Evolutionary conservation across 1,140 invertebrate genomes (phyloP), one percentile per base, ranked within the genome.

Genomic region (Bombus impatiens): DNA sequence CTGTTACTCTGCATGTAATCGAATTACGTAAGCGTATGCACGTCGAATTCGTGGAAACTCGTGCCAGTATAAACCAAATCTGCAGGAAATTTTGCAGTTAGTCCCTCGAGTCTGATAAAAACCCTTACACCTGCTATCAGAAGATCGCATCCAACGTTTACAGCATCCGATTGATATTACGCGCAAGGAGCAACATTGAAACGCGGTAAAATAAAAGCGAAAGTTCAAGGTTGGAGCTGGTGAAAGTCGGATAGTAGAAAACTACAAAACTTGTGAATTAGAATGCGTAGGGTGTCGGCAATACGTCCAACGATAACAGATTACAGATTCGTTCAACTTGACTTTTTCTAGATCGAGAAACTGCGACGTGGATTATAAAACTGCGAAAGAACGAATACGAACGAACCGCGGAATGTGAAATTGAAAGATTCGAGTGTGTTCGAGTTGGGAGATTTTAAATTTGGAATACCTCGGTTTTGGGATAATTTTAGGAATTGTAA

Each of bases 1-100:
- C 80, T 89, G 88, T 89, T 90, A 82, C 80, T 67, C 57, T 18
- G 65, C n/a, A 82, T 67, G 71, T 90, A 90, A 90, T 90, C 89
- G 82, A 90, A 90, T 90, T 87, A 90, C 78, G 79, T 79, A 82
- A 82, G 59, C 78, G 88, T 89, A 84, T 79, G 67, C 67, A 68
- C 67, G 88, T 87, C 86, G 71, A 90, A 89, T 87, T 90, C 70
- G 59, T 81, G 70, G 78, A 89, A 82, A 87, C 78, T 85, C 78
- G 53, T 78, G 35, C 32, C 9, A n/a, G 35, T 71, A 81, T 68
- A 53, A 57, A 77, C 47, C 47, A 59, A 47, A 57, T 78, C 28
- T 37, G 28, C 44, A 35, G 75, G 53, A 78, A 70, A 84, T 78
- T 76, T 67, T 78, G 59, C 22, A 70, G 40, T 35, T 9, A 40